These are phyloP conservation scores for Dicycla oo DNA, from an alignment of 2,888 invertebrate genomes.

Conservation along the genomic window DNA sequence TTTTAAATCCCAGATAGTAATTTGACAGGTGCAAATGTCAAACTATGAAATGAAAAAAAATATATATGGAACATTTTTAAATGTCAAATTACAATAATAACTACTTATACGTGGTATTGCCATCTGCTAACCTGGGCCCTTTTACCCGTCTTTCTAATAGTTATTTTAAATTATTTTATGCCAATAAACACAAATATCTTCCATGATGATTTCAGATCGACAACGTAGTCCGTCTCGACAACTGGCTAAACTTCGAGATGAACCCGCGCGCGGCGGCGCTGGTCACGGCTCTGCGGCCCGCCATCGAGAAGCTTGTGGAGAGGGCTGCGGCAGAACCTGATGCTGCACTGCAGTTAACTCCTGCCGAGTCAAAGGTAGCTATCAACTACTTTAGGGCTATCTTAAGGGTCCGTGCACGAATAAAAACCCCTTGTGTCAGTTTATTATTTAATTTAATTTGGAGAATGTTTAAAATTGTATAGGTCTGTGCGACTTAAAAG, in stretches of 20 bases:
- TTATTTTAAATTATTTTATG: neutral
- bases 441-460: too few relatives aligned
- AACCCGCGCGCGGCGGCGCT: slow-evolving; percentile 94
- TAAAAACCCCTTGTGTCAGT: too few relatives aligned
- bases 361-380: slow-evolving; percentile 91
- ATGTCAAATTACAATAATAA: too few relatives aligned
- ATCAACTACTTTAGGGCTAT: neutral
- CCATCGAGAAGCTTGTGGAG: slow-evolving; percentile 96
- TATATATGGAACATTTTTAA: too few relatives aligned
- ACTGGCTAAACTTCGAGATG: slow-evolving; percentile 98
- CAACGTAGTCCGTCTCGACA: slow-evolving; percentile 95
- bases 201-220: slow-evolving; percentile 89
- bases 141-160: too few relatives aligned
- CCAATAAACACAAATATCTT: neutral
- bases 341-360: slow-evolving; percentile 92
- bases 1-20: too few relatives aligned
- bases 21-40: too few relatives aligned
- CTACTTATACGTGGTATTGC: neutral
- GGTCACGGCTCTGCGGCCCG: slow-evolving; percentile 96
- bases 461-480: too few relatives aligned
- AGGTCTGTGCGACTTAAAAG: too few relatives aligned
- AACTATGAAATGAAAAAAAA: too few relatives aligned
- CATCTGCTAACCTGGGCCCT: neutral
- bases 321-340: slow-evolving; percentile 95
- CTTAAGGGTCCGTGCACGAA: neutral